Evolutionary conservation across 2,888 invertebrate genomes (phyloP), one percentile per base, ranked within the genome.

Genomic region (Mythimna lalbum): DNA sequence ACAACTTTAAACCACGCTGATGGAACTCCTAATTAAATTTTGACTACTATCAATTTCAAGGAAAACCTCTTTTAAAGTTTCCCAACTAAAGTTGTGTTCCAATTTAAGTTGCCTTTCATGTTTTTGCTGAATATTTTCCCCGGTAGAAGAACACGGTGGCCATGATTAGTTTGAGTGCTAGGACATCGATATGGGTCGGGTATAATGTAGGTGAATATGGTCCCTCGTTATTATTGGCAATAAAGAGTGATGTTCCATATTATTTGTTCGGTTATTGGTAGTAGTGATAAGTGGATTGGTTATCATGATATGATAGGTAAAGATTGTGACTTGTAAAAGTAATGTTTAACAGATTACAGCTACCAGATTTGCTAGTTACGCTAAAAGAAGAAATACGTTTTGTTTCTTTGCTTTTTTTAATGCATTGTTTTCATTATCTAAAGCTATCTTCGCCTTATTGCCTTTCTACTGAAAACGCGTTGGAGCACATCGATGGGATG

Each of bases 101-200:
- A 91, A 92, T 92, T 90, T 89, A 91, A 90, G 87, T 91, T 90
- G 80, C 12, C 81, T 81, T 85, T 84, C 86, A 81, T 76, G 84
- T 82, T 87, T 84, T 86, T 84, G 80, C 82, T 80, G 85, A 88
- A 90, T 89, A 88, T 88, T 87, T 87, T 83, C 81, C 78, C 79
- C 83, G 85, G 86, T 88, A 87, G 68, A 64, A 63, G 63, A 50
- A 80, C 85, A 84, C 80, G 87, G 88, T 78, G 31, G n/a, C 80
- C 83, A 83, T 83, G 74, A 86, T 85, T 82, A 69, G 75, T 74
- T 83, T 63, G 52, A 63, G 60, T n/a, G 52, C 53, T 12, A 53
- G 31, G 43, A 60, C 36, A 33, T 23, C 12, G 31, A 31, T 62
- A 55, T 49, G 23, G 39, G 17, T 39, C 27, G 23, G 53, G 53